Evolutionary conservation across 2,888 invertebrate species (phyloP), one percentile per base, ranked within the genome.

Genomic region (Antheraea yamamai): DNA sequence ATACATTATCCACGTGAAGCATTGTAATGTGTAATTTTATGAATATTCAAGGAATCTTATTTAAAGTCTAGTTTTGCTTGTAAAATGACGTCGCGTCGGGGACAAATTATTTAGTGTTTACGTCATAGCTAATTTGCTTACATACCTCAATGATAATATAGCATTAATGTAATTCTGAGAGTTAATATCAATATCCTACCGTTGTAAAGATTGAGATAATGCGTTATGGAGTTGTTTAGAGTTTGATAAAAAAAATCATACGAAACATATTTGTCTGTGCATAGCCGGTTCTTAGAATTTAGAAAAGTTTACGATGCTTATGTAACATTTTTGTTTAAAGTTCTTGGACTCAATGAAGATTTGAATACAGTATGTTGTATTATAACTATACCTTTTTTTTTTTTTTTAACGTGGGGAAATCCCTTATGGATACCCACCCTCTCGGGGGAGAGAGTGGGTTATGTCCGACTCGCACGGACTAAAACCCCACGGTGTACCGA

Each of bases 81-180:
- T 66, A 16, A 66, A 66, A 66, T 30, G 64, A 30, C 30, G 26
- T 66, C 26, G 26, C 64, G 26, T 66, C 16, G 26, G 16, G 64
- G 30, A 14, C 30, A 30, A 66, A 66, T 66, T 66, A 30, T 66
- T 66, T 30, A 66, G 30, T 66, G 64, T 66, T 66, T 66, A 66
- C 64, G 64, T 66, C 64, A 66, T 66, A 16, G 3, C 8, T 30
- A 30, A 61, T 61, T 61, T 61, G 23, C 61, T 61, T 61, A 61
- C 23, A n/a, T n/a, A 61, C 61, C 23, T 61, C 14, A 23, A 61
- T 23, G 23, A 61, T 61, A 55, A 23, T 61, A 23, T 61, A 61
- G n/a, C 35, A 68, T 20, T 35, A 68, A 30, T 18, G 35, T 68
- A 68, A 18, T 68, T 68, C 18, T 18, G 68, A 12, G 23, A 23